phyloP scores from a whole-genome alignment of 2,888 invertebrate genomes.

The Polymixis flavicincta region DNA sequence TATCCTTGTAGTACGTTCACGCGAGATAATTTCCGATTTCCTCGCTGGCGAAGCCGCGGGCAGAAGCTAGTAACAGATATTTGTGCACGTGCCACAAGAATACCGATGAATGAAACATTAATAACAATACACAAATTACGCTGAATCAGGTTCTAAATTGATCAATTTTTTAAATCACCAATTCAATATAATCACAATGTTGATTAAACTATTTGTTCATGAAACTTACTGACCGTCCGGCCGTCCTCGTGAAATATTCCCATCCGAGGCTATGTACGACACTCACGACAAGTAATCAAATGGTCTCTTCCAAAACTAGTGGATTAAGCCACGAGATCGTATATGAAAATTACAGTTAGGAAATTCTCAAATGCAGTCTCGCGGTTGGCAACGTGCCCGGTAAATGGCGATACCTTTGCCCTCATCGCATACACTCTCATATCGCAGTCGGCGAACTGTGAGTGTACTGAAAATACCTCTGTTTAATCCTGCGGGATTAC shows the following conservation, averaged over 20 bases:
- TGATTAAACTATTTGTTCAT: background rate
- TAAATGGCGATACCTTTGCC: constrained; percentile 49
- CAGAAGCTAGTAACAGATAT: too few species aligned
- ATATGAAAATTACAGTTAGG: constrained; percentile 36
- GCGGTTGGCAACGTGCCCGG: constrained; percentile 46
- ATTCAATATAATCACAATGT: background rate
- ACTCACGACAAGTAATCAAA: background rate
- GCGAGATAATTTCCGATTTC: too few species aligned
- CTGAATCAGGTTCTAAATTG: too few species aligned
- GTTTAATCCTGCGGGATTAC: constrained; percentile 43
- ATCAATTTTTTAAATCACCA: too few species aligned
- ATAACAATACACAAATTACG: too few species aligned
- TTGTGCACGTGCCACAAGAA: too few species aligned
- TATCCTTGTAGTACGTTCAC: too few species aligned
- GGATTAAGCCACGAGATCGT: constrained; percentile 40
- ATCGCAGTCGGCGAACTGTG: constrained; percentile 41
- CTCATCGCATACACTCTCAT: constrained; percentile 51
- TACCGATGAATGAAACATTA: too few species aligned
- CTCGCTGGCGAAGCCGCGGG: too few species aligned
- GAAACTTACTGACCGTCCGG: background rate
- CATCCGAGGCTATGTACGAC: background rate
- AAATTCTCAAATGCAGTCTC: constrained; percentile 40
- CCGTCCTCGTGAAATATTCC: background rate
- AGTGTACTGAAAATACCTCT: constrained; percentile 38
- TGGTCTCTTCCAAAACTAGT: constrained; percentile 8